A percentile compares a stretch with the other conserved stretches of the same genome.
Conservation (phyloP, 2,113 vertebrate genomes). For the Paracanthobrama guichenoti region DNA sequence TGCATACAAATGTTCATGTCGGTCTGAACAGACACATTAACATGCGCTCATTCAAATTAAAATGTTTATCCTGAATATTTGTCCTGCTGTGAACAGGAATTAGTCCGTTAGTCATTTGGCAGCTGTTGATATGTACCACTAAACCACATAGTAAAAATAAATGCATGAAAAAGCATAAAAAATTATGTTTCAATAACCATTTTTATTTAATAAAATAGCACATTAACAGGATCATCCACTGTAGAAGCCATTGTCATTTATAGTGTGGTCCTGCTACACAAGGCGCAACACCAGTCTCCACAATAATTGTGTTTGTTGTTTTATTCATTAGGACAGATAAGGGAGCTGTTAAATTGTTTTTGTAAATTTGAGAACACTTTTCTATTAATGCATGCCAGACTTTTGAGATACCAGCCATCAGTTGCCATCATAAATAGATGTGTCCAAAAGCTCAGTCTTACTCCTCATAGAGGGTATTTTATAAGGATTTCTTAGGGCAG, state of each 20-base stretch:
- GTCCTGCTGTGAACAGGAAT: background rate
- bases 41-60: background rate
- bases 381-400: background rate
- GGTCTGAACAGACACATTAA: background rate
- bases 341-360: background rate
- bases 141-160: background rate
- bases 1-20: background rate
- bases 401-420: background rate
- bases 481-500: background rate
- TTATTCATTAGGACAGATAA: background rate
- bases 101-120: background rate
- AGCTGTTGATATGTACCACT: background rate
- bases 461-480: background rate
- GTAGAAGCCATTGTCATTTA: background rate
- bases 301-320: too few relatives aligned
- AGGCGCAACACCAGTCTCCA: background rate
- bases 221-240: background rate
- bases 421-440: background rate
- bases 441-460: background rate
- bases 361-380: background rate
- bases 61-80: background rate
- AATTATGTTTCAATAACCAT: background rate
- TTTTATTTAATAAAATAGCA: background rate
- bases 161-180: background rate
- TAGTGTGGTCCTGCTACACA: background rate